Conservation (phyloP, 2,797 vertebrate species). For the Aeoliscus strigatus region DNA sequence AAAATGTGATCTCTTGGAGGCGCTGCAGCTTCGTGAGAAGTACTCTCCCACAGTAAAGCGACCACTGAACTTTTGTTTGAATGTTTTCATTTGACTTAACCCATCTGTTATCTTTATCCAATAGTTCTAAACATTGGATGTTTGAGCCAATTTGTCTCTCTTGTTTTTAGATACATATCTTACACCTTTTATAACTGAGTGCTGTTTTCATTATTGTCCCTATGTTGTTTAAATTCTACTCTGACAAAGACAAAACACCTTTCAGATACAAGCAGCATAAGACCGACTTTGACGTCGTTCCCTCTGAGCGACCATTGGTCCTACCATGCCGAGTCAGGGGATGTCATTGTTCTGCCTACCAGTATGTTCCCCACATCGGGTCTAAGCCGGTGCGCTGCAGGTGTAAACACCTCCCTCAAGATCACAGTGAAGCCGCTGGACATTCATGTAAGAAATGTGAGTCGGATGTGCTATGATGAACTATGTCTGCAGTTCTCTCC, state of each 20-base stretch:
- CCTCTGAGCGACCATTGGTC: constrained; percentile 71
- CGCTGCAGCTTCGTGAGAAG: no score
- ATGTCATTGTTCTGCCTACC: constrained; percentile 78
- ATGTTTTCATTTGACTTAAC: no score
- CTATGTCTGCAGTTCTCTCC: background rate
- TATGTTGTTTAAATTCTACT: no score
- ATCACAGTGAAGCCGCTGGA: constrained; percentile 75
- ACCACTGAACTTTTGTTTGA: no score
- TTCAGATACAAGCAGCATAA: constrained; percentile 90
- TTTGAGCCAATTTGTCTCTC: no score
- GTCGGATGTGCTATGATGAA: constrained; percentile 45
- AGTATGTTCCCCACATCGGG: constrained; percentile 76
- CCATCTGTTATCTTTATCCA: no score
- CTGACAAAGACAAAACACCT: no score
- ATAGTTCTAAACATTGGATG: no score
- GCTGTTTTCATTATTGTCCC: no score
- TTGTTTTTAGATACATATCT: no score
- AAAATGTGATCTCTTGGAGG: constrained; percentile 9
- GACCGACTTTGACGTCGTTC: constrained; percentile 82
- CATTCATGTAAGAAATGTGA: constrained; percentile 82
- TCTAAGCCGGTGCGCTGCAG: constrained; percentile 78
- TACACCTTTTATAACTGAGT: no score
- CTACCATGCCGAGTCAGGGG: constrained; percentile 76
- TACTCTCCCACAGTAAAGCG: no score
- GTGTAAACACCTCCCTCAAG: constrained; percentile 83